phyloP scores from a whole-genome alignment of 2,888 invertebrate species.

The Leptopilina syphax region DNA sequence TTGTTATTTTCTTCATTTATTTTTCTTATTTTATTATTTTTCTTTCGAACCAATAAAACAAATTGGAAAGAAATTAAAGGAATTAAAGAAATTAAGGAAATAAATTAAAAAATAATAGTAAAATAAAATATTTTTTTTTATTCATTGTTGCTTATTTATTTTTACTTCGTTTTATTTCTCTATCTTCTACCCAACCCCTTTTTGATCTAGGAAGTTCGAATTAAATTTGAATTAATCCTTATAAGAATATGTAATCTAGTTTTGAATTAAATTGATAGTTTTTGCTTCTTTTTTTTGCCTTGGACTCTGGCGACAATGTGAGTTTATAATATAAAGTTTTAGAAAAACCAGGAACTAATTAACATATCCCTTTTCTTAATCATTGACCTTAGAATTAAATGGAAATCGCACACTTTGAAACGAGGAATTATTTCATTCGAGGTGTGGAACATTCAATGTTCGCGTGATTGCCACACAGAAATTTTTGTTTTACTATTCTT shows the following conservation, averaged over 20 bases:
- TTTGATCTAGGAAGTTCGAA: too few species aligned
- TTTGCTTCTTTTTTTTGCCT: not conserved
- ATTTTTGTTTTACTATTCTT: not conserved
- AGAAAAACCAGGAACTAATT: constrained; percentile 15
- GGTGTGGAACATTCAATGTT: not conserved
- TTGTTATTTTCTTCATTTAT: too few species aligned
- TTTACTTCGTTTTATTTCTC: too few species aligned
- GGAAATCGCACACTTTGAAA: constrained; percentile 3
- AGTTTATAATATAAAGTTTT: not conserved
- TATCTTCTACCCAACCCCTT: too few species aligned
- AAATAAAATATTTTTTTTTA: too few species aligned
- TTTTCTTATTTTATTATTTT: too few species aligned
- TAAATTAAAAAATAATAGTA: too few species aligned
- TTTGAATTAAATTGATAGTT: not conserved
- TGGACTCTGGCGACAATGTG: not conserved
- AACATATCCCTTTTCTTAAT: constrained; percentile 3
- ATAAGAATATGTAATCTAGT: not conserved
- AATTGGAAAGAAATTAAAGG: too few species aligned
- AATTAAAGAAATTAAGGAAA: too few species aligned
- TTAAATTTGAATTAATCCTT: too few species aligned
- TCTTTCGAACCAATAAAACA: too few species aligned
- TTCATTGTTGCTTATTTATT: too few species aligned
- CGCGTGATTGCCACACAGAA: not conserved
- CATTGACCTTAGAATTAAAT: constrained; percentile 15
- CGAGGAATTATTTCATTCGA: constrained; percentile 13